Evolutionary conservation across 2,888 invertebrate species (phyloP).

Genomic region (Lypha dubia): DNA sequence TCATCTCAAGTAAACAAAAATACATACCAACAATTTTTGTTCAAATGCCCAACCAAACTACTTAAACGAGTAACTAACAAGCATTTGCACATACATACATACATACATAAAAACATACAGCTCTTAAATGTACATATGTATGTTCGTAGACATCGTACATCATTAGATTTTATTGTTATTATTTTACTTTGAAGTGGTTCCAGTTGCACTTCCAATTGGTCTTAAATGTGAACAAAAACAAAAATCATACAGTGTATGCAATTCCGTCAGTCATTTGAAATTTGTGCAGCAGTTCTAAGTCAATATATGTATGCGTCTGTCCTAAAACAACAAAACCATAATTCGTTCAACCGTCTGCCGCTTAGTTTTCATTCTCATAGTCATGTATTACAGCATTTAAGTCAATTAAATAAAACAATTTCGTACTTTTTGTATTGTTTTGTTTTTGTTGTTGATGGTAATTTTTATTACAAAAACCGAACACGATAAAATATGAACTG

Average conservation of each 20-base stretch:
- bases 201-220: constrained; percentile 31
- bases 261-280: constrained; percentile 20
- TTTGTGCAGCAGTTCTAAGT: background rate
- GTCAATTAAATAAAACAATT: constrained; percentile 51
- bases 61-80: background rate
- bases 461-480: background rate
- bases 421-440: constrained; percentile 23
- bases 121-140: background rate
- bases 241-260: constrained; percentile 6
- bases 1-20: constrained; percentile 37
- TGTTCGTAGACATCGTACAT: background rate
- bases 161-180: background rate
- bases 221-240: constrained; percentile 11
- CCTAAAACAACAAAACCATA: background rate
- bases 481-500: background rate
- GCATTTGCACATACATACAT: background rate
- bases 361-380: constrained; percentile 49
- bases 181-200: background rate
- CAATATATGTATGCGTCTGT: constrained; percentile 1
- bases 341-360: background rate
- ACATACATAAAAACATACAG: background rate
- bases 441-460: background rate
- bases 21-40: background rate
- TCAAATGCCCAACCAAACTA: constrained; percentile 13
- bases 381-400: constrained; percentile 49